A percentile compares a stretch with the other conserved stretches of the same genome.
Conservation (phyloP, 2,797 vertebrate species). For the Carapus acus region DNA sequence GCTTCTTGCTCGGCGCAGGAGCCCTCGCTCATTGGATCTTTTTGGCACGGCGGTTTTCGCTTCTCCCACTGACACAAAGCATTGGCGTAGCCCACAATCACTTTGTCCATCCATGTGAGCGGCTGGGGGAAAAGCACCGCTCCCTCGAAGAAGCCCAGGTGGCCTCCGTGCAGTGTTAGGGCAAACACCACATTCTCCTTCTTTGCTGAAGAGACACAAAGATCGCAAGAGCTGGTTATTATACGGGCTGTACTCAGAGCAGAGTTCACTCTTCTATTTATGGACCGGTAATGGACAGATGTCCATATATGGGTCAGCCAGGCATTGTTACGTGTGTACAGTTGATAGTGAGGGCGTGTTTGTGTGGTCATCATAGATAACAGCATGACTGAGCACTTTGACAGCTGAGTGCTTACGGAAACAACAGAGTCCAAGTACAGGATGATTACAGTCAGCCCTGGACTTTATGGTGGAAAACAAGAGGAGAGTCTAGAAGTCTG, state of each 20-base stretch:
- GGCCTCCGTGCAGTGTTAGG: slow-evolving; percentile 91
- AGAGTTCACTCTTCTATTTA: slow-evolving; percentile 1
- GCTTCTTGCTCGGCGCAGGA: slow-evolving; percentile 69
- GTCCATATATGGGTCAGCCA: slow-evolving; percentile 3
- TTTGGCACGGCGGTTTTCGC: slow-evolving; percentile 89
- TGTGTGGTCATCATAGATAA: slow-evolving; percentile 34
- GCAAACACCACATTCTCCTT: slow-evolving; percentile 83
- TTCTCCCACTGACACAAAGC: slow-evolving; percentile 95
- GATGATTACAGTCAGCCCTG: too few relatives aligned
- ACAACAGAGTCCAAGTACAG: too few relatives aligned
- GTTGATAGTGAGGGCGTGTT: slow-evolving; percentile 18
- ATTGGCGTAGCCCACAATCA: slow-evolving; percentile 88
- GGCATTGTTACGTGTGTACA: not conserved
- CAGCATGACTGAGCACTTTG: slow-evolving; percentile 12
- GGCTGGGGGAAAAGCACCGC: slow-evolving; percentile 92
- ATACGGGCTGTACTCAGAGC: slow-evolving; percentile 34
- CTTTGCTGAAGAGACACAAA: slow-evolving; percentile 59
- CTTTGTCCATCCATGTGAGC: slow-evolving; percentile 99
- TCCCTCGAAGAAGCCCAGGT: slow-evolving; percentile 96
- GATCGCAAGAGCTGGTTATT: slow-evolving; percentile 51
- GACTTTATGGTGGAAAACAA: too few relatives aligned
- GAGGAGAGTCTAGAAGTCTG: too few relatives aligned
- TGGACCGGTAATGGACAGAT: not conserved
- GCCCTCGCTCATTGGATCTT: slow-evolving; percentile 67
- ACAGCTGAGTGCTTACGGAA: too few relatives aligned